phyloP scores from a whole-genome alignment of 2,797 vertebrate genomes.

The Natrix natrix region DNA sequence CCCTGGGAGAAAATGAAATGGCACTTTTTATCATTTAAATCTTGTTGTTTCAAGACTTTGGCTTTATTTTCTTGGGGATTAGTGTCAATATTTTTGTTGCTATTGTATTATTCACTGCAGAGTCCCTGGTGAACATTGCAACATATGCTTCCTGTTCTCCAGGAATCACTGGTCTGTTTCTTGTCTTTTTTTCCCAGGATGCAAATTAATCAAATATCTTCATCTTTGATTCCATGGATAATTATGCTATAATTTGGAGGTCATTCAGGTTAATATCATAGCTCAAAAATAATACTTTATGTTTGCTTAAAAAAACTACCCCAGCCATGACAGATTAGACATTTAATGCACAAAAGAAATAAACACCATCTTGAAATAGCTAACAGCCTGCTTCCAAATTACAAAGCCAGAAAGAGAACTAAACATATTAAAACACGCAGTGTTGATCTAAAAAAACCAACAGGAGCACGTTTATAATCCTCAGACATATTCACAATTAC shows the following conservation, averaged over 20 bases:
- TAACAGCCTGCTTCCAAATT: neutral
- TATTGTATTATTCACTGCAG: constrained; percentile 11
- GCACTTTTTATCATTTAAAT: constrained; percentile 13
- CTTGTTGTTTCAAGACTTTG: neutral
- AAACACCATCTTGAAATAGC: neutral
- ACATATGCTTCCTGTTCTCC: neutral
- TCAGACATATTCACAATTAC: neutral
- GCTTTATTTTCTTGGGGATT: constrained; percentile 22
- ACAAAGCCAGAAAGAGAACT: neutral
- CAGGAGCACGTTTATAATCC: neutral
- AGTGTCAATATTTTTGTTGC: constrained; percentile 5
- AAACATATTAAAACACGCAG: neutral
- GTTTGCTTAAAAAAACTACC: neutral
- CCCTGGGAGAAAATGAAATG: constrained; percentile 4
- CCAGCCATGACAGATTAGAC: neutral
- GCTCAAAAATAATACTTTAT: neutral
- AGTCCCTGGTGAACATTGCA: neutral
- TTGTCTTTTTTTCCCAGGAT: neutral
- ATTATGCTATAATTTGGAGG: neutral
- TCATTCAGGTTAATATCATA: neutral
- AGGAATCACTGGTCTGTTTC: constrained; percentile 6
- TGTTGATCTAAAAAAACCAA: neutral
- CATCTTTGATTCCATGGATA: neutral
- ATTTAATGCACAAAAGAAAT: neutral
- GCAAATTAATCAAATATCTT: neutral